Conservation (phyloP, 2,113 vertebrate species). For the Varanus komodoensis region DNA sequence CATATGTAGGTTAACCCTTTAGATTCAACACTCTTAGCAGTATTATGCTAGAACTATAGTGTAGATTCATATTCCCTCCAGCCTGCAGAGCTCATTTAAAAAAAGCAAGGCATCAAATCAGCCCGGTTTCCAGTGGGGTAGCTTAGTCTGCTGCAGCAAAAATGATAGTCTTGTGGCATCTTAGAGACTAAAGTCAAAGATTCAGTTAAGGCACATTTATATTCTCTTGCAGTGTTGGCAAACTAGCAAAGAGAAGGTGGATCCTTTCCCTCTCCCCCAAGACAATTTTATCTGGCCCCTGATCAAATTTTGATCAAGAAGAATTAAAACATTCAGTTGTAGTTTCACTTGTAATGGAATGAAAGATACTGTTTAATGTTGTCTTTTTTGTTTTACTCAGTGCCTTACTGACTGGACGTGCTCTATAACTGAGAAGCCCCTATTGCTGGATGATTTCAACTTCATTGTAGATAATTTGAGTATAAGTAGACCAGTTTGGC, state of each 20-base stretch:
- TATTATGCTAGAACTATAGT: neutral
- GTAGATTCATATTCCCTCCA: neutral
- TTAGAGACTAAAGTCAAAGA: too few species aligned
- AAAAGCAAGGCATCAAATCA: neutral
- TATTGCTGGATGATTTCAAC: neutral
- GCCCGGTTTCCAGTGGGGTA: neutral
- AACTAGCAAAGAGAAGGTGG: neutral
- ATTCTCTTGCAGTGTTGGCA: neutral
- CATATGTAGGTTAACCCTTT: slow-evolving; percentile 40
- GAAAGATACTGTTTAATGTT: neutral
- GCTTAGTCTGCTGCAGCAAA: too few species aligned
- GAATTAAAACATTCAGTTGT: neutral
- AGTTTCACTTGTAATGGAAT: neutral
- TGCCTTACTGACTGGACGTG: neutral
- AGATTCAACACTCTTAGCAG: neutral
- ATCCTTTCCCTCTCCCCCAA: neutral
- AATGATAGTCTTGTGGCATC: too few species aligned
- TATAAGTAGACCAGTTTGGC: neutral
- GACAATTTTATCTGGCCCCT: neutral
- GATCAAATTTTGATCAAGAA: neutral
- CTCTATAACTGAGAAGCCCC: neutral
- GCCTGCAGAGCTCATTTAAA: neutral
- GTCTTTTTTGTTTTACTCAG: neutral
- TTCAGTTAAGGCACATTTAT: neutral
- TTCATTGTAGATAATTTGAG: neutral